Evolutionary conservation across 2,797 vertebrate genomes (phyloP), one percentile per base, ranked within the genome.

Genomic region (Tachyglossus aculeatus): DNA sequence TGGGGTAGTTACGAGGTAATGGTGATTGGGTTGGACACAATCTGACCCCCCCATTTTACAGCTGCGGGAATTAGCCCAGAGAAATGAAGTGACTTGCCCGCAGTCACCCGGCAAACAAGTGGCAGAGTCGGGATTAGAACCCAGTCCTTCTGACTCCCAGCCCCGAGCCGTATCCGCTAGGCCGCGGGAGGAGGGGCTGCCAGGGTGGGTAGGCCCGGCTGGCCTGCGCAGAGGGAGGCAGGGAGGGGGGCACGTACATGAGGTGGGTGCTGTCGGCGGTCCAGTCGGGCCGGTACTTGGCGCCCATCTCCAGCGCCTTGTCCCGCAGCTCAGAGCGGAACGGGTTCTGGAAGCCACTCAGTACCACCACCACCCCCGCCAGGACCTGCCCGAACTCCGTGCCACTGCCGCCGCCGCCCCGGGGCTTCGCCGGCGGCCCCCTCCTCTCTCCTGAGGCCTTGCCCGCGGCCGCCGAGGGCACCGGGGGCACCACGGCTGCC

Each of bases 331-430:
- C 95, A 0, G 89, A 95, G 69, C 96, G 93, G 81, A 95, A 95
- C 1, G 96, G 96, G 85, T 97, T 97, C 86, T 97, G 96, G 84
- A 98, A 97, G 48, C 96, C 96, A 1, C 96, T 98, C 64, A 98
- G 90, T 40, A 98, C 96, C 50, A 98, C 94, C 78, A 97, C 94
- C 16, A 95, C 94, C 0, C 94, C 96, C 73, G 95, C 93, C 80
- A 98, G 78, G 55, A 96, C 78, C 43, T 62, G 89, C 21, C 90
- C 90, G 48, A 94, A 84, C 3, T 91, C 91, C 61, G n/a, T 2
- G 92, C 84, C 6, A 75, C 79, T 48, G 90, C 90, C 2, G 1
- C 80, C 71, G 59, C 71, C 80, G 63, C 68, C 1, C 2, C 59
- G 57, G 18, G 68, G 84, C 4, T 72, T 77, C 44, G 84, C 65